Conservation (phyloP, 2,888 invertebrate genomes). For the Tenthredo notha region DNA sequence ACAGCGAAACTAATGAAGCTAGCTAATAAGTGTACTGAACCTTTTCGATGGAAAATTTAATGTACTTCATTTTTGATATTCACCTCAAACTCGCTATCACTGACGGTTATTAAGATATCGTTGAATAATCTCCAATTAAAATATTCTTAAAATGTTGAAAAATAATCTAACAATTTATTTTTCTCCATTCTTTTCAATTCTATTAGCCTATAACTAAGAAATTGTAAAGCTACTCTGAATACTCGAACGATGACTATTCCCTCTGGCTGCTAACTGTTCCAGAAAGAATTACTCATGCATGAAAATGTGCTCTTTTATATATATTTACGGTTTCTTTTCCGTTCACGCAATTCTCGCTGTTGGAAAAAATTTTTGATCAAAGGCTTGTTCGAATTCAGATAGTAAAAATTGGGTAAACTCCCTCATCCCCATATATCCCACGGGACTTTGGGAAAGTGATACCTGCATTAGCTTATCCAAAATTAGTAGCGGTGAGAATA, state of each 20-base stretch:
- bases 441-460: not conserved
- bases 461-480: constrained; percentile 4
- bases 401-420: not conserved
- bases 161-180: not conserved
- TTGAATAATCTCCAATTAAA: not conserved
- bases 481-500: constrained; percentile 29
- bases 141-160: not conserved
- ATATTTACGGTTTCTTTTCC: not conserved
- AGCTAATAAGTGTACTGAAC: not conserved
- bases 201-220: not conserved
- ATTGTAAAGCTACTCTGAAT: not conserved
- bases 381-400: not conserved
- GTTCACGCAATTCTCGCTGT: not conserved
- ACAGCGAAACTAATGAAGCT: not conserved
- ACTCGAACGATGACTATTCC: not conserved
- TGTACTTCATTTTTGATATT: not conserved
- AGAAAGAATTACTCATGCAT: not conserved
- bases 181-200: not conserved
- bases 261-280: not conserved
- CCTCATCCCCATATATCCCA: not conserved
- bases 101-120: not conserved
- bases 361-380: not conserved
- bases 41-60: not conserved
- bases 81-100: not conserved
- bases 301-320: not conserved